A percentile compares a stretch with the other conserved stretches of the same genome.
Evolutionary conservation across 1,140 invertebrate genomes (phyloP).

Genomic region (Anastrepha ludens): DNA sequence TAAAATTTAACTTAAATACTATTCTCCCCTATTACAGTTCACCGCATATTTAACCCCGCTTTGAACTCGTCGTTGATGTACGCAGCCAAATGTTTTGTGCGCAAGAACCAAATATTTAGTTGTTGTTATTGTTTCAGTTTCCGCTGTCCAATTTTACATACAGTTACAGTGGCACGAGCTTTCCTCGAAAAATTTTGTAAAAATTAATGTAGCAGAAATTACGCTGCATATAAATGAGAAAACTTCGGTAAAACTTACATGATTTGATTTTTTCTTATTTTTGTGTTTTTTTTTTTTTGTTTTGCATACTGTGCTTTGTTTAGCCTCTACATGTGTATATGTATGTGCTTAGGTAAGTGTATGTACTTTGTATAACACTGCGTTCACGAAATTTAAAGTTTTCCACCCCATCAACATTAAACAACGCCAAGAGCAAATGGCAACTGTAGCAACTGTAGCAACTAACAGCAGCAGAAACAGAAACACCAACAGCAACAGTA

Average conservation of each 20-base stretch:
- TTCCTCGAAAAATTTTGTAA: not conserved
- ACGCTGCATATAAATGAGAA: conserved; percentile 40
- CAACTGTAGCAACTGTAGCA: not conserved
- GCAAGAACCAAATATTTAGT: not conserved
- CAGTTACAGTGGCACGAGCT: not conserved
- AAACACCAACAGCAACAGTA: conserved; percentile 1
- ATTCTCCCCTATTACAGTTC: not conserved
- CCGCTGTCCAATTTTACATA: not conserved
- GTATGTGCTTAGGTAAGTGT: not conserved
- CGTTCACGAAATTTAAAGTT: conserved; percentile 41
- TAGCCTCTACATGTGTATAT: not conserved
- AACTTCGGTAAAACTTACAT: conserved; percentile 6
- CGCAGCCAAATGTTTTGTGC: not conserved
- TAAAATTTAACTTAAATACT: not conserved
- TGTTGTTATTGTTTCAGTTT: conserved; percentile 45
- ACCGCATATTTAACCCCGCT: not conserved
- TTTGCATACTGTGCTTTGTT: not conserved
- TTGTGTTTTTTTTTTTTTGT: not conserved
- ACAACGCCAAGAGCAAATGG: not conserved
- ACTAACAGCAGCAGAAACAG: not conserved
- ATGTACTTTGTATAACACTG: conserved; percentile 4
- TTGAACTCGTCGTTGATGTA: too few species aligned
- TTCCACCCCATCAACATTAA: conserved; percentile 52
- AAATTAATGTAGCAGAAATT: conserved; percentile 51
- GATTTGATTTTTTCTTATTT: not conserved